These are phyloP conservation scores for Meteorus sp. DNA, from an alignment of 1,140 invertebrate species.

Conservation along the genomic window DNA sequence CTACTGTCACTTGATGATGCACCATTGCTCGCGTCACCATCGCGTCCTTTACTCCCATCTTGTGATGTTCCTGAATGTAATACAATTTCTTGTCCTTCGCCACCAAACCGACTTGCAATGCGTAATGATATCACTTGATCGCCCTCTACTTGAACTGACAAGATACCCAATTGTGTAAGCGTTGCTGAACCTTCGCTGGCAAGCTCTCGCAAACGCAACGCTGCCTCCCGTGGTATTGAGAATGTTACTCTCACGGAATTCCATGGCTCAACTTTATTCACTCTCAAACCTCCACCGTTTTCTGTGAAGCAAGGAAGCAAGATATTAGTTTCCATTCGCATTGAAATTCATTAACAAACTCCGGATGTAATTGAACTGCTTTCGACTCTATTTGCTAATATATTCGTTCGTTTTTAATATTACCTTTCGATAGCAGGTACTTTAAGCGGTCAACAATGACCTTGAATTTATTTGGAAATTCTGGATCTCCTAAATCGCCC, in stretches of 20 bases:
- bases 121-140: conserved; percentile 91
- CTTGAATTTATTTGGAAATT: conserved; percentile 71
- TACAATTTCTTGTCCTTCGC: conserved; percentile 76
- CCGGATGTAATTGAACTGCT: too few species aligned
- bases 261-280: conserved; percentile 95
- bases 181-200: conserved; percentile 86
- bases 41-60: conserved; percentile 51
- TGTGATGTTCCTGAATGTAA: conserved; percentile 61
- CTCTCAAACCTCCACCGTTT: conserved; percentile 62
- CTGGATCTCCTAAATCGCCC: conserved; percentile 76
- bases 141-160: conserved; percentile 94
- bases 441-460: conserved; percentile 69
- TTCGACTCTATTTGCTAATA: too few species aligned
- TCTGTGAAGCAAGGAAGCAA: conserved; percentile 41
- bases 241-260: conserved; percentile 96
- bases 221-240: conserved; percentile 93
- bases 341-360: background rate
- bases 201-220: conserved; percentile 82
- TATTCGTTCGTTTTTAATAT: conserved; percentile 11
- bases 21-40: conserved; percentile 39
- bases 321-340: background rate
- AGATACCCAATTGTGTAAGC: conserved; percentile 87
- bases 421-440: conserved; percentile 71
- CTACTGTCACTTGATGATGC: conserved; percentile 36
- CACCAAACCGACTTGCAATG: conserved; percentile 74